phyloP scores from a whole-genome alignment of 2,888 invertebrate species.

The Thyatira batis region DNA sequence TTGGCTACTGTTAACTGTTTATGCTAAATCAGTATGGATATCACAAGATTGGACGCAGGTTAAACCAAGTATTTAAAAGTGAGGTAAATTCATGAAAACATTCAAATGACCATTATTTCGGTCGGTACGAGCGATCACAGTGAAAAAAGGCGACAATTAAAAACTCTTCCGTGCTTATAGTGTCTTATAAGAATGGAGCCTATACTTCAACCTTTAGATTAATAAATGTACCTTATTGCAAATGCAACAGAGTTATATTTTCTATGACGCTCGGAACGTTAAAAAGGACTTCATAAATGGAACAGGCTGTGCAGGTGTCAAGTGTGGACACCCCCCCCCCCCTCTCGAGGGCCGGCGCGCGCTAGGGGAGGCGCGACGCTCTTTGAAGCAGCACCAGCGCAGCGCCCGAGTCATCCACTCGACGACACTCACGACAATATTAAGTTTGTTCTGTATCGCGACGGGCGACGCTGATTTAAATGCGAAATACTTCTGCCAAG shows the following conservation, averaged over 20 bases:
- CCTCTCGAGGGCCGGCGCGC: background rate
- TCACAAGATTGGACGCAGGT: too few relatives aligned
- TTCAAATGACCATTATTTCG: background rate
- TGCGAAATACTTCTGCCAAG: conserved; percentile 34
- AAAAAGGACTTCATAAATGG: too few relatives aligned
- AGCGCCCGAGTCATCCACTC: conserved; percentile 9
- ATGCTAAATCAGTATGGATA: too few relatives aligned
- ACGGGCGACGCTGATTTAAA: conserved; percentile 50
- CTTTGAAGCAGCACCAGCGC: conserved; percentile 1
- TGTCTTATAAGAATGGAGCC: too few relatives aligned
- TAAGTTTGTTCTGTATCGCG: conserved; percentile 59
- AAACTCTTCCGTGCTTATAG: too few relatives aligned
- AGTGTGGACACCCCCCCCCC: conserved; percentile 35
- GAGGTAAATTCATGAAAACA: too few relatives aligned
- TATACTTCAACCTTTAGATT: too few relatives aligned
- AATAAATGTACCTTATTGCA: too few relatives aligned
- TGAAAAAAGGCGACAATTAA: conserved; percentile 44
- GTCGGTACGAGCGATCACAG: conserved; percentile 9
- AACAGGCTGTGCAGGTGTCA: conserved; percentile 47
- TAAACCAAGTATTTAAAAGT: too few relatives aligned
- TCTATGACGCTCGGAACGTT: too few relatives aligned
- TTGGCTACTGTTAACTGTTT: too few relatives aligned
- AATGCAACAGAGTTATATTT: too few relatives aligned
- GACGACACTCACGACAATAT: conserved; percentile 44
- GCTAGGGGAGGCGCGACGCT: conserved; percentile 1